A percentile compares a stretch with the other conserved stretches of the same genome.
These are phyloP conservation scores for Epistrophella euchroma DNA, from an alignment of 2,888 invertebrate genomes.

Conservation along the genomic window DNA sequence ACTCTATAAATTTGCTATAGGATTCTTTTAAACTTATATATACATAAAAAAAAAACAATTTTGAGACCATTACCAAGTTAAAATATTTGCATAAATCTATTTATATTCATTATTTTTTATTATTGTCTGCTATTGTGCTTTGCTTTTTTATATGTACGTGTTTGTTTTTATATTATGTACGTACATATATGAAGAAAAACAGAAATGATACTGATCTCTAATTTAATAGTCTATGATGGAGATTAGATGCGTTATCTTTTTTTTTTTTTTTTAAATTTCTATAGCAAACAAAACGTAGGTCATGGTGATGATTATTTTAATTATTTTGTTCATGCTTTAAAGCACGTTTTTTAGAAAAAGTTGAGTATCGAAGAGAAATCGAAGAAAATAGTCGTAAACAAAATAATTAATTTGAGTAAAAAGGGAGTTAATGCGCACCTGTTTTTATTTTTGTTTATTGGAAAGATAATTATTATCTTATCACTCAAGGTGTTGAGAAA, in stretches of 20 bases:
- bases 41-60: no score
- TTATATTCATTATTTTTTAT: neutral
- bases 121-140: no score
- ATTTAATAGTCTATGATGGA: neutral
- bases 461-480: neutral
- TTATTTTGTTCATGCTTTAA: neutral
- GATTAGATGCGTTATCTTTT: constrained; percentile 5
- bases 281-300: constrained; percentile 1
- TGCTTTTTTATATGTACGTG: no score
- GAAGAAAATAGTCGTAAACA: neutral
- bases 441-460: neutral
- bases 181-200: neutral
- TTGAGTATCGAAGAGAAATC: neutral
- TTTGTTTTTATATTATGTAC: neutral
- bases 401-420: neutral
- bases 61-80: no score
- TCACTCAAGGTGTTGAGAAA: no score
- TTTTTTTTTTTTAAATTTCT: neutral
- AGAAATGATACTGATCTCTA: neutral
- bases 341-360: neutral
- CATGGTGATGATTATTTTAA: neutral
- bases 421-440: neutral
- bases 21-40: no score
- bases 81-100: neutral
- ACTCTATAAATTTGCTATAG: no score